Conservation (phyloP, 2,888 invertebrate genomes). For the Archaeoteleia sp. region DNA sequence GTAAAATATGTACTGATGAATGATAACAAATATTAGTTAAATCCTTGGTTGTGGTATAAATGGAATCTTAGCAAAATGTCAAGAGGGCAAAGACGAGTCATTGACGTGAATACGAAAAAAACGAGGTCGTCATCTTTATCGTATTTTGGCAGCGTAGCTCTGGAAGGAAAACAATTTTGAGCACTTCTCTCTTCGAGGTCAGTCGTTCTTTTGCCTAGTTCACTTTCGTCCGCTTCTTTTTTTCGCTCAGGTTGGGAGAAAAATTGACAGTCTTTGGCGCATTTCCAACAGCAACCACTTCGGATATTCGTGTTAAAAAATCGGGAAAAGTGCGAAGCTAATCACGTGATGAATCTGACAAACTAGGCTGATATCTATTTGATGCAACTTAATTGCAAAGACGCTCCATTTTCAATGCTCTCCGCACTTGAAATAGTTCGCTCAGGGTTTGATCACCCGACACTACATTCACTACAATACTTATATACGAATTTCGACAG, state of each 20-base stretch:
- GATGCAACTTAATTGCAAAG: no score
- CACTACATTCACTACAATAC: no score
- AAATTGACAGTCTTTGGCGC: conserved; percentile 44
- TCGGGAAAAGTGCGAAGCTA: conserved; percentile 20
- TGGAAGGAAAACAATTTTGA: conserved; percentile 39
- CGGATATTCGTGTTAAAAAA: conserved; percentile 18
- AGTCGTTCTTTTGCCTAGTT: conserved; percentile 25
- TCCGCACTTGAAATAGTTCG: no score
- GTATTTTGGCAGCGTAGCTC: conserved; percentile 24
- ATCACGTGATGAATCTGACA: conserved; percentile 18
- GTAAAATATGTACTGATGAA: no score
- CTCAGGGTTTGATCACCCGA: no score
- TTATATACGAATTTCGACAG: no score
- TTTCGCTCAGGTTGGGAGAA: conserved; percentile 19
- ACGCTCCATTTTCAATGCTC: no score
- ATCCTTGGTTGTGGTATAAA: no score
- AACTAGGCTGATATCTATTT: not conserved
- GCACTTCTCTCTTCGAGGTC: conserved; percentile 27
- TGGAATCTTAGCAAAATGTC: not conserved
- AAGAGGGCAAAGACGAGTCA: not conserved
- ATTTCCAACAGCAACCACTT: conserved; percentile 31
- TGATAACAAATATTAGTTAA: no score
- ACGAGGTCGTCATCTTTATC: conserved; percentile 39
- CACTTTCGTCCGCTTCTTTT: conserved; percentile 21
- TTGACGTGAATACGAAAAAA: conserved; percentile 2